These are phyloP conservation scores for Hormaphis cornu DNA, from an alignment of 1,140 invertebrate genomes.

Conservation along the genomic window DNA sequence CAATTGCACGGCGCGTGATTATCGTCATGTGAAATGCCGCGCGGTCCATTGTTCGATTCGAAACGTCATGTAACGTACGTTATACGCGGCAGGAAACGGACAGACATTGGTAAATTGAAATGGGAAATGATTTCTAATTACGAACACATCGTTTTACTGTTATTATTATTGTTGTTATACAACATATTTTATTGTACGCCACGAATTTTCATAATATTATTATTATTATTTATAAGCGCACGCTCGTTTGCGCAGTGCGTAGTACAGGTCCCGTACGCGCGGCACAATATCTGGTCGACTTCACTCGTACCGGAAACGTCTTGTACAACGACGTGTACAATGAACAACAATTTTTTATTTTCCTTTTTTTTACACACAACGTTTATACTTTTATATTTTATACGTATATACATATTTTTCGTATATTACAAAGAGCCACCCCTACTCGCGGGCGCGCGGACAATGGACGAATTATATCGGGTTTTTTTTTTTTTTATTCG, in stretches of 20 bases:
- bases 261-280: no score
- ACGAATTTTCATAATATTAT: not conserved
- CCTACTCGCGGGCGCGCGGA: not conserved
- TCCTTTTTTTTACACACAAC: not conserved
- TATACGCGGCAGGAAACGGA: slow-evolving; percentile 30
- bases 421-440: not conserved
- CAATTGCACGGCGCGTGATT: not conserved
- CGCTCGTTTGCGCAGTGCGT: not conserved
- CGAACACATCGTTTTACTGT: slow-evolving; percentile 30
- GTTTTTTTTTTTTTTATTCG: slow-evolving; percentile 24
- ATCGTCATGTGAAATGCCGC: slow-evolving; percentile 19
- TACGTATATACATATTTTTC: not conserved
- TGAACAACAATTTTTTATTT: slow-evolving; percentile 24
- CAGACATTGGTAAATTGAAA: slow-evolving; percentile 32
- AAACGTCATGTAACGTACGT: not conserved
- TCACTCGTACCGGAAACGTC: slow-evolving; percentile 31
- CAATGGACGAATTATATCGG: slow-evolving; percentile 27
- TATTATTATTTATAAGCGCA: not conserved
- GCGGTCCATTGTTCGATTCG: slow-evolving; percentile 10
- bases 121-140: slow-evolving; percentile 33
- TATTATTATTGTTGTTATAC: slow-evolving; percentile 8
- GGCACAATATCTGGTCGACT: slow-evolving; percentile 29
- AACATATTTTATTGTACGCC: slow-evolving; percentile 4
- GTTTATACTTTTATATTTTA: no score
- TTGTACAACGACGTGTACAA: slow-evolving; percentile 28